Conservation (phyloP, 2,113 vertebrate species). For the Odontesthes bonariensis region DNA sequence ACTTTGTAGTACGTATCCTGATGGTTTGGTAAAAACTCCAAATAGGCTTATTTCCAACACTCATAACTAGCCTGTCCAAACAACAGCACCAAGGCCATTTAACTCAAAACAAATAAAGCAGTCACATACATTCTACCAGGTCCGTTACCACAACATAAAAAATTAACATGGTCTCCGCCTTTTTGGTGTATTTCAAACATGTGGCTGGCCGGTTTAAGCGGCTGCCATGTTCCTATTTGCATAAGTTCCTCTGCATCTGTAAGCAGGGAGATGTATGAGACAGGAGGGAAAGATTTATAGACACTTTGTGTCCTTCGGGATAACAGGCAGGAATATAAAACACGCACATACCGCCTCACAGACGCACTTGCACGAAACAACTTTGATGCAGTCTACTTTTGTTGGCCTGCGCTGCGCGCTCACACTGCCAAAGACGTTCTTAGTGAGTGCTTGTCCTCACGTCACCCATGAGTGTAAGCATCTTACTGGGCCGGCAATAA, state of each 20-base stretch:
- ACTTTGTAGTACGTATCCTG: slow-evolving; percentile 8
- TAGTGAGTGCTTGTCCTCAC: slow-evolving; percentile 27
- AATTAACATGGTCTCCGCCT: not conserved
- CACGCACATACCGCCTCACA: slow-evolving; percentile 7
- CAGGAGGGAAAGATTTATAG: slow-evolving; percentile 59
- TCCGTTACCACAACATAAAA: not conserved
- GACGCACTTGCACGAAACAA: slow-evolving; percentile 25
- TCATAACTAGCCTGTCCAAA: not conserved
- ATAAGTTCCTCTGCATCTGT: slow-evolving; percentile 38
- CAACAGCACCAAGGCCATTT: slow-evolving; percentile 3
- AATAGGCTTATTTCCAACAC: not conserved
- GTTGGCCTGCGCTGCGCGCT: slow-evolving; percentile 23
- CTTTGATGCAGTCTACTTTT: slow-evolving; percentile 46
- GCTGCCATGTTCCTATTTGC: slow-evolving; percentile 22
- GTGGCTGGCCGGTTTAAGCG: slow-evolving; percentile 31
- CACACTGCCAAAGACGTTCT: slow-evolving; percentile 26
- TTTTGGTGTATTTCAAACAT: slow-evolving; percentile 20
- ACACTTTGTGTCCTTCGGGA: slow-evolving; percentile 38
- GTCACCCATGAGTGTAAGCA: not conserved
- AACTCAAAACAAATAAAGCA: not conserved
- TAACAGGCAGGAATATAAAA: slow-evolving; percentile 34
- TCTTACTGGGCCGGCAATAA: slow-evolving; percentile 17
- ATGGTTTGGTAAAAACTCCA: not conserved
- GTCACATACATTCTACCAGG: not conserved
- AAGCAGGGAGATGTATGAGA: slow-evolving; percentile 38